A percentile compares a stretch with the other conserved stretches of the same genome.
These are phyloP conservation scores for Megaceryle torquata DNA, from an alignment of 2,113 vertebrate species.

Conservation along the genomic window DNA sequence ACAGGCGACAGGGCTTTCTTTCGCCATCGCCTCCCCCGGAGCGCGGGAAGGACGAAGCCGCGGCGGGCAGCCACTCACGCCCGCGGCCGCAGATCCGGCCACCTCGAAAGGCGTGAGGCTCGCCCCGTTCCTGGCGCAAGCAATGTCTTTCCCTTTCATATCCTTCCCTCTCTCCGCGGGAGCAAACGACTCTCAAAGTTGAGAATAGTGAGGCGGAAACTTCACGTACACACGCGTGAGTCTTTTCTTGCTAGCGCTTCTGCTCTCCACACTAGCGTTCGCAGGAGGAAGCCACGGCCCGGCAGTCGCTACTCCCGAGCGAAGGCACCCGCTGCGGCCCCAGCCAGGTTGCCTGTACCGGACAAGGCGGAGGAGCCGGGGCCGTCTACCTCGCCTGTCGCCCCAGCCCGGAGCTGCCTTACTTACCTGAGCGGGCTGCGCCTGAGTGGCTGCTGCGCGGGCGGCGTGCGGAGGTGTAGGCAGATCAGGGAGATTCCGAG, in stretches of 20 bases:
- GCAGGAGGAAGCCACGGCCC: too few relatives aligned
- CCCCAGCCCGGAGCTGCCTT: background rate
- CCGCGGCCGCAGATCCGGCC: too few relatives aligned
- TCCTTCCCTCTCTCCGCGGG: background rate
- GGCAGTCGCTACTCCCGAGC: background rate
- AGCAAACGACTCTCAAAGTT: background rate
- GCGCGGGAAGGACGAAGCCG: background rate
- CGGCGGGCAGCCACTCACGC: background rate
- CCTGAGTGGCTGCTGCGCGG: background rate
- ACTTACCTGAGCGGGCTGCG: conserved; percentile 24
- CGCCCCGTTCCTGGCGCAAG: background rate
- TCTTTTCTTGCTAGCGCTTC: background rate
- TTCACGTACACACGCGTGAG: background rate
- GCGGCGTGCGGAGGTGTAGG: background rate
- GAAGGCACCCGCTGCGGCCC: background rate
- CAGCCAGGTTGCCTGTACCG: too few relatives aligned
- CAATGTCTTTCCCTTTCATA: background rate
- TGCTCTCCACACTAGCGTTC: background rate
- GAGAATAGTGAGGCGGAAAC: background rate
- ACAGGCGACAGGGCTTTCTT: fast-evolving
- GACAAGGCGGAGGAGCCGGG: too few relatives aligned
- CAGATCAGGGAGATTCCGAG: background rate
- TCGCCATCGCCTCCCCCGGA: too few relatives aligned
- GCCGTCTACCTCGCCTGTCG: background rate
- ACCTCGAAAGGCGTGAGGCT: background rate